Conservation (phyloP, 2,113 vertebrate species). For the Petromus typicus region DNA sequence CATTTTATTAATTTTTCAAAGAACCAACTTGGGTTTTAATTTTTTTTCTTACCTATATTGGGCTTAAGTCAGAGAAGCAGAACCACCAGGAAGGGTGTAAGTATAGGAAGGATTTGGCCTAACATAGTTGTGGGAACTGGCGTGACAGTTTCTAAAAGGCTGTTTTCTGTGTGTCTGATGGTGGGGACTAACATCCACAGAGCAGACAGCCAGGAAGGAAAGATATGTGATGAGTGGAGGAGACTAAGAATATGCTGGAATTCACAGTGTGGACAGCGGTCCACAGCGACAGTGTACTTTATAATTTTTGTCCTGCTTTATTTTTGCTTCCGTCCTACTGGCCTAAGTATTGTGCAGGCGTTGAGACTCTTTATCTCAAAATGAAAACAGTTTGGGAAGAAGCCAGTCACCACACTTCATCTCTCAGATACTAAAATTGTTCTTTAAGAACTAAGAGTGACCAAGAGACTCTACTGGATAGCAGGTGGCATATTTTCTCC, state of each 20-base stretch:
- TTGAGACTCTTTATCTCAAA: neutral
- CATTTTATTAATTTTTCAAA: slow-evolving; percentile 42
- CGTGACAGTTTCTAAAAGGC: neutral
- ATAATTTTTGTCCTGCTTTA: neutral
- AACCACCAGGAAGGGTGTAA: neutral
- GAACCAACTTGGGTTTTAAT: neutral
- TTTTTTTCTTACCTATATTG: neutral
- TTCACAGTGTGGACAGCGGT: neutral
- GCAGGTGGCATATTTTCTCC: neutral
- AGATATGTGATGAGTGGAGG: neutral
- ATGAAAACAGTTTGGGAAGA: neutral
- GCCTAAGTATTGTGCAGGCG: neutral
- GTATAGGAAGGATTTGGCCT: neutral
- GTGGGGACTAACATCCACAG: neutral
- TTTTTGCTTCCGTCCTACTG: neutral
- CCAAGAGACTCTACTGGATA: neutral
- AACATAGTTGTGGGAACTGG: neutral
- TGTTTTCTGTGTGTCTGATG: neutral
- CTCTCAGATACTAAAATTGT: neutral
- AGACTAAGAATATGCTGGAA: neutral
- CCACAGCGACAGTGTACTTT: neutral
- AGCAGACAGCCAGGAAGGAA: neutral
- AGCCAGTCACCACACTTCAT: neutral
- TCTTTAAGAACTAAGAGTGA: neutral
- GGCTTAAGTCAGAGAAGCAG: slow-evolving; percentile 41